Evolutionary conservation across 2,797 vertebrate genomes (phyloP), one percentile per base, ranked within the genome.

Genomic region (Esox masquinongy): DNA sequence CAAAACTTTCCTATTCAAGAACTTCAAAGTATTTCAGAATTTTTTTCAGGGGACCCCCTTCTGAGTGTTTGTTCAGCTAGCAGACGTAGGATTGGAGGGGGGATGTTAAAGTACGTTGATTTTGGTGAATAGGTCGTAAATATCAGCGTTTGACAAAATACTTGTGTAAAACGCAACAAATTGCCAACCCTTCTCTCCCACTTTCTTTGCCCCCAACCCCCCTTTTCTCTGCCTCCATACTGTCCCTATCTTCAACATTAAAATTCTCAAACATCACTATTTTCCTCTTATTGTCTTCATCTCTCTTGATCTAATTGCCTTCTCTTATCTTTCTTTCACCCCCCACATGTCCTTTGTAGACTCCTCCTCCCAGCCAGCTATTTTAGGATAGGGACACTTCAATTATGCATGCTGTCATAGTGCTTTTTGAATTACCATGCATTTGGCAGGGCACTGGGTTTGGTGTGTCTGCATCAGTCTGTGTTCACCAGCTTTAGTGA

Each of bases 371-470:
- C 63, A 61, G 69, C 83, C 67, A 19, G 85, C 90, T 92, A 91
- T 93, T 91, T 92, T 90, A 88, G 85, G 88, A 77, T 73, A 70
- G 77, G 78, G 59, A 78, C 77, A 68, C 84, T 92, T 92, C 85
- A 92, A 93, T 93, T 92, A 92, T 93, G 90, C 89, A 92, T 91
- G 88, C 85, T 88, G 86, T 89, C 87, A 84, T 89, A 87, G 83
- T 87, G 88, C 87, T 88, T 91, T 92, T 85, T 86, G 85, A 81
- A 84, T 84, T 79, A 80, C 81, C 85, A 82, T 79, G 73, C 79
- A 64, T 90, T 91, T 84, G 83, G 82, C 72, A 81, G 75, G 67
- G 74, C 31, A 34, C 24, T 34, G 51, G 74, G 63, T 85, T 43
- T 66, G 74, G 73, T 63, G 61, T 69, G 72, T 31, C 1, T 49